Evolutionary conservation across 64 coral and sea anemone species (phyloP).

Genomic region (Montipora sp.): DNA sequence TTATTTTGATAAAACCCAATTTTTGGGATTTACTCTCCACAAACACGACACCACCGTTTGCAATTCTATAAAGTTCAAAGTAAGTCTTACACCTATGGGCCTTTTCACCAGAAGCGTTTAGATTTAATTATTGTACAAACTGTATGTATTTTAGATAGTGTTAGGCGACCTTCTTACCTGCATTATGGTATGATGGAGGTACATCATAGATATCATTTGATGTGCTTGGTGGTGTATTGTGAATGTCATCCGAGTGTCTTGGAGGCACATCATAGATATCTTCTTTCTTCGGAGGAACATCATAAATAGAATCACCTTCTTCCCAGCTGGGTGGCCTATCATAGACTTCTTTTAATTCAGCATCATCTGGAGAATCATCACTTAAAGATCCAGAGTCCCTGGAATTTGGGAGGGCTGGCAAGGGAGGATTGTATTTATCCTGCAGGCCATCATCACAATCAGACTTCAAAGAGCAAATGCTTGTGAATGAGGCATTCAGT

Average conservation of each 20-base stretch:
- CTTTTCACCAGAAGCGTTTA: too few species aligned
- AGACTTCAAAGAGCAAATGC: constrained; percentile 30
- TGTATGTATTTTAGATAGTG: too few species aligned
- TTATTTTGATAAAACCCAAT: too few species aligned
- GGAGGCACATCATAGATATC: constrained; percentile 43
- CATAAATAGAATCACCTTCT: constrained; percentile 6
- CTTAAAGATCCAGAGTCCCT: constrained; percentile 44
- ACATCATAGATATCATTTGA: constrained; percentile 53
- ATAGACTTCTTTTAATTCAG: background rate
- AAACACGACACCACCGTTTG: too few species aligned
- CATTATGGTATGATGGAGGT: constrained; percentile 5
- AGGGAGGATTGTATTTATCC: constrained; percentile 14
- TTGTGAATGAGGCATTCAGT: constrained; percentile 52
- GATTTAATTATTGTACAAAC: too few species aligned
- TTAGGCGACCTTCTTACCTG: background rate
- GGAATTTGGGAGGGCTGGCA: constrained; percentile 6
- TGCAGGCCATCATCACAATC: background rate
- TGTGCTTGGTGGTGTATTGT: background rate
- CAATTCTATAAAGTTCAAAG: too few species aligned
- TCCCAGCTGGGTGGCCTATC: constrained; percentile 19
- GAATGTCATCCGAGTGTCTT: background rate
- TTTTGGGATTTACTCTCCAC: too few species aligned
- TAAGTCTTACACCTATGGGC: too few species aligned
- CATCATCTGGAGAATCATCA: constrained; percentile 20
- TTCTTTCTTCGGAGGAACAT: constrained; percentile 10